Evolutionary conservation across 2,113 vertebrate species (phyloP).

Genomic region (Neoarius graeffei): DNA sequence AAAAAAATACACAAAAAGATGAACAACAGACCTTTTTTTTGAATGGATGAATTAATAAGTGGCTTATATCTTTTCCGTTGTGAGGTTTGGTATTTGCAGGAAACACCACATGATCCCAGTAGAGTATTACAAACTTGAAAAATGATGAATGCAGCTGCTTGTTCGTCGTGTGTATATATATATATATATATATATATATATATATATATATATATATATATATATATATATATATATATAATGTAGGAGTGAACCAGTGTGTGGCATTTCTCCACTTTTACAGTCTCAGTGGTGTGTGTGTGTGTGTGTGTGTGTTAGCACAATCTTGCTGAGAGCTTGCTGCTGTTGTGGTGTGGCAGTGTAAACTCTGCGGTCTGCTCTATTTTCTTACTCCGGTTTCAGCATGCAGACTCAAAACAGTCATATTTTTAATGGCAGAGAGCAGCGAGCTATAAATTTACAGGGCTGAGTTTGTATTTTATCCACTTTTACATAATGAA

Average conservation of each 20-base stretch:
- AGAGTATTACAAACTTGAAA: background rate
- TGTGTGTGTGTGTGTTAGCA: constrained; percentile 48
- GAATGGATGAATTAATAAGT: background rate
- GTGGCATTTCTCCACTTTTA: background rate
- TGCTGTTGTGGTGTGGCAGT: constrained; percentile 72
- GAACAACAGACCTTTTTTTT: background rate
- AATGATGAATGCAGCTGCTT: background rate
- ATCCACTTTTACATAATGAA: constrained; percentile 72
- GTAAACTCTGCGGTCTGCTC: constrained; percentile 70
- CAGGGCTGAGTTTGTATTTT: constrained; percentile 70
- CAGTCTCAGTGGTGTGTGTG: constrained; percentile 28
- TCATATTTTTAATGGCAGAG: constrained; percentile 75
- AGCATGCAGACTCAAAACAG: constrained; percentile 69
- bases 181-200: too few relatives aligned
- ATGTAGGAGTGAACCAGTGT: background rate
- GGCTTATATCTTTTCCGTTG: background rate
- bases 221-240: background rate
- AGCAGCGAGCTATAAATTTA: constrained; percentile 70
- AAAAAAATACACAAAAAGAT: background rate
- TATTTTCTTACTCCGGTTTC: constrained; percentile 77
- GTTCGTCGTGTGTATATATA: too few relatives aligned
- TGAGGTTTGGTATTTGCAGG: background rate
- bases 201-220: too few relatives aligned
- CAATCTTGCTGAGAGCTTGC: constrained; percentile 57
- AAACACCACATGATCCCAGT: background rate